Evolutionary conservation across 2,797 vertebrate genomes (phyloP).

Genomic region (Sebastes cheni): DNA sequence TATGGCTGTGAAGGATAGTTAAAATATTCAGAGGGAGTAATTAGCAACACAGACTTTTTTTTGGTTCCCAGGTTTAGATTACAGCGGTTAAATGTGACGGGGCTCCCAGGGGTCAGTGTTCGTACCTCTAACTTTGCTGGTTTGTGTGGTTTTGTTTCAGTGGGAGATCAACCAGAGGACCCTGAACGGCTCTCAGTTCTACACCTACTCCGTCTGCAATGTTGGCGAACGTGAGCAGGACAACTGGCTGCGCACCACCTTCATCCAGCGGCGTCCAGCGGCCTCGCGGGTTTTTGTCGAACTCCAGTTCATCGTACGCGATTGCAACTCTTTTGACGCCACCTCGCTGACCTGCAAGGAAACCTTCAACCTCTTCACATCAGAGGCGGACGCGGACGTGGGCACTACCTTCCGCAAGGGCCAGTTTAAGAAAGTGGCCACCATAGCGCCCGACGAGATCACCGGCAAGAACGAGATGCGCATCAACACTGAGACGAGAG

Average conservation of each 20-base stretch:
- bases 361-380: conserved; percentile 94
- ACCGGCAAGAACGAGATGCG: conserved; percentile 86
- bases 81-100: conserved; percentile 38
- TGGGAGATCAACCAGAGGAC: conserved; percentile 94
- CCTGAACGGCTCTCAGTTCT: conserved; percentile 90
- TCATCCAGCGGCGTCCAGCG: conserved; percentile 89
- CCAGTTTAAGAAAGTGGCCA: conserved; percentile 93
- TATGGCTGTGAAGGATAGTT: conserved; percentile 22
- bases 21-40: conserved; percentile 31
- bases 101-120: conserved; percentile 26
- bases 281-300: conserved; percentile 94
- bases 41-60: conserved; percentile 24
- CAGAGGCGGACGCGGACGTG: conserved; percentile 92
- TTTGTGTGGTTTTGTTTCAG: conserved; percentile 74
- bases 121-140: conserved; percentile 50
- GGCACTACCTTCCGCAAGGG: conserved; percentile 95
- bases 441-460: conserved; percentile 94
- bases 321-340: conserved; percentile 93
- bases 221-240: conserved; percentile 93
- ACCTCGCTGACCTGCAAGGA: conserved; percentile 92
- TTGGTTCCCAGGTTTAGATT: conserved; percentile 39
- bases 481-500: conserved; percentile 89
- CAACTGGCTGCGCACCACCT: conserved; percentile 98
- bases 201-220: conserved; percentile 94
- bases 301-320: conserved; percentile 92